Base-by-base conservation (phyloP, 2,888 invertebrate genomes). In the Endotricha flammealis region DNA sequence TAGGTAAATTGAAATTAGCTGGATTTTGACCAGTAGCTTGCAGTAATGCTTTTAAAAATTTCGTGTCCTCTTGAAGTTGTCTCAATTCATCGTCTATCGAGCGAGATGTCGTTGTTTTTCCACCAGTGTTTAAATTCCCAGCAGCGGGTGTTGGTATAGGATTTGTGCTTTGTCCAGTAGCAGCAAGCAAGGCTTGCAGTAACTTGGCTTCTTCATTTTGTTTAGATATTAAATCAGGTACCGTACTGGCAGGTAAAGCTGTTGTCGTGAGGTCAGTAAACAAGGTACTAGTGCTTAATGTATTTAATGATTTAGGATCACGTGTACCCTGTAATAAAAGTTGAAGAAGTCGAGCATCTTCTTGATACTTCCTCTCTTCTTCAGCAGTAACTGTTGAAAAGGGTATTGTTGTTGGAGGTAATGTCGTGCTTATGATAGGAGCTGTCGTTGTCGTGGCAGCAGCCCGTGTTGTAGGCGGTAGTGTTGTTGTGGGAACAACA, bases 61-160 rank as follows among this genome's bases (percentile, higher is more conserved):
- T 78, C 4, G 85, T 77, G 39, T 88, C 87, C 59, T 86, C 79
- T 54, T 87, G 79, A 48, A 81, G 81, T 41, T 85, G 82, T 35
- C 67, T 71, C 8, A 87, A 69, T 38, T 87, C 87, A 12, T 85
- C 83, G 57, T 86, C 75, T 36, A 87, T 65, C 16, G 82, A 79
- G 8, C 80, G 70, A 7, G 59, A 42, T 29, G 82, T 81, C 10
- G 75, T 71, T 9, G 70, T 63, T 51, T 67, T 45, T 31, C 48
- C 51, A 32, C 46, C 53, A 29, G 57, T 52, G 49, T 48, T 53
- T n/a, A 48, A 38, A 17, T 53, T 68, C 6, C 50, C 53, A 13
- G 43, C 57, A 29, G 54, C 29, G 40, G 58, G 49, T 36, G 56
- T 42, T 8, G 62, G 48, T 20, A 64, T 36, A 25, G 53, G 53